Evolutionary conservation across 2,888 invertebrate species (phyloP), one percentile per base, ranked within the genome.

Genomic region (Drosophila neotestacea): DNA sequence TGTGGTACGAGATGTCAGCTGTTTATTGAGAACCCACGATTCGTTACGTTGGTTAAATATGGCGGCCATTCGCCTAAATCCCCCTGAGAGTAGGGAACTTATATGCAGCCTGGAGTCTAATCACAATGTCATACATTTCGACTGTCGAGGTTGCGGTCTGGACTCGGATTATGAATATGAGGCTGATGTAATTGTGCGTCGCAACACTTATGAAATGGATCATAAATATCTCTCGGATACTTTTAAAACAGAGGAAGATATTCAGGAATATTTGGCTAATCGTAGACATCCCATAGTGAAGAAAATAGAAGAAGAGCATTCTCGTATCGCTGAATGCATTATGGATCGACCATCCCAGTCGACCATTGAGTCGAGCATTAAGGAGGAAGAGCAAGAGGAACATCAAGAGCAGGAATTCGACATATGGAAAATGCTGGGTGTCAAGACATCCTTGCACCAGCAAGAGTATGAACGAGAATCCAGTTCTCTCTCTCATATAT

Each of bases 101-200:
- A 61, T 91, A 0, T 79, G 81, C 7, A 82, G 81, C 3, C 34
- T 92, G 4, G 38, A 70, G 9, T 28, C 46, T 0, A 91, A 91
- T 38, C 34, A 56, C 1, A 79, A 71, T 11, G 50, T 92, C 0
- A 67, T 70, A 1, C 52, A 84, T 4, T 71, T 91, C 0, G 77
- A 90, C 6, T 89, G 85, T 34, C 82, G 83, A 7, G 89, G 44
- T 11, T 91, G 91, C 66, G 85, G 81, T 0, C 34, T 92, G 41
- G 75, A 77, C 3, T 34, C 55, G 1, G 84, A 91, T 0, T 59
- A 84, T 4, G 90, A 91, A 65, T 60, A 71, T 4, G 90, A 91
- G 34, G 75, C 89, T 4, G 85, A 86, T 0, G 6, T 91, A 0
- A 70, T 90, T 4, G 11, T 91, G 27, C 77, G 85, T n/a, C 85